These are phyloP conservation scores for Leptocoma aspasia DNA, from an alignment of 2,113 vertebrate species.

Conservation along the genomic window DNA sequence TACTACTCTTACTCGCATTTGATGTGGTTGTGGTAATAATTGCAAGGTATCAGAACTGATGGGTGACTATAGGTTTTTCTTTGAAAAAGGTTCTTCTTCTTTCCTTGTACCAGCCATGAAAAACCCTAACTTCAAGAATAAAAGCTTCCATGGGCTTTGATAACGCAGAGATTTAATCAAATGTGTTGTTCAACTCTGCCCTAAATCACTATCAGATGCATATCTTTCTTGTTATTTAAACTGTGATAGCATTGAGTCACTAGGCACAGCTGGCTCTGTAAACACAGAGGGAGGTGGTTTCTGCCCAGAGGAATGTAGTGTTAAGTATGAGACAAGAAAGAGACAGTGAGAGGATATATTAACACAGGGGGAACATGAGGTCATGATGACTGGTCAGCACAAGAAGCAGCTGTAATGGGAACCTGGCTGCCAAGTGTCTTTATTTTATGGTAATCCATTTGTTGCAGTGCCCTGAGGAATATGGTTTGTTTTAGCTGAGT, in stretches of 20 bases:
- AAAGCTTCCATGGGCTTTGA: neutral
- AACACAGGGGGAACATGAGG: neutral
- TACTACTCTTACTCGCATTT: neutral
- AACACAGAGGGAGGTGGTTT: neutral
- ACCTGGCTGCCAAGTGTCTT: neutral
- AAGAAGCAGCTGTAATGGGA: neutral
- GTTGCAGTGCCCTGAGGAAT: neutral
- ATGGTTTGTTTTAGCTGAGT: neutral
- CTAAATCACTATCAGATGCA: neutral
- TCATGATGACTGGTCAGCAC: neutral
- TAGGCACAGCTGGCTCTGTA: neutral
- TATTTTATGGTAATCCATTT: neutral
- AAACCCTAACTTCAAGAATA: neutral
- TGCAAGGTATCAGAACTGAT: neutral
- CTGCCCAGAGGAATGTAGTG: neutral
- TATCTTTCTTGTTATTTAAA: neutral
- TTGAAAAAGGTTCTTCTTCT: neutral
- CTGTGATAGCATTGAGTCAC: neutral
- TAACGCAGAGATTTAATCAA: neutral
- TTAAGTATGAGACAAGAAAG: neutral
- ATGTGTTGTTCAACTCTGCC: neutral
- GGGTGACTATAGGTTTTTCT: neutral
- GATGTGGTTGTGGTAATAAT: neutral
- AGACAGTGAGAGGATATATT: neutral
- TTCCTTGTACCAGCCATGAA: neutral